Evolutionary conservation across 1,140 invertebrate genomes (phyloP).

Genomic region (Zaprionus ghesquierei): DNA sequence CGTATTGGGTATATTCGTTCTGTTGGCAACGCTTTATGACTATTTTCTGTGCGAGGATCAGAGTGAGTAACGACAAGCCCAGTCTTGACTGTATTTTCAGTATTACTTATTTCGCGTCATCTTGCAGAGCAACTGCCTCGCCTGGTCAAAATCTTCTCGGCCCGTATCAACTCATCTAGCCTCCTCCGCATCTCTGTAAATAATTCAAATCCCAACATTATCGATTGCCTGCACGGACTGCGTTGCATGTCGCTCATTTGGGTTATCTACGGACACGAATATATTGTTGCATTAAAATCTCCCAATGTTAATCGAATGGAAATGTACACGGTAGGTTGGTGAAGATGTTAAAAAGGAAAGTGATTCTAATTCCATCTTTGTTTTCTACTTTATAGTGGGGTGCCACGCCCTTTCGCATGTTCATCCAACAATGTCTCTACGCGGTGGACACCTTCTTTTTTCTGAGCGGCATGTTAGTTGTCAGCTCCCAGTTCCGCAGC

Average conservation of each 20-base stretch:
- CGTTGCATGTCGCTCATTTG: constrained; percentile 86
- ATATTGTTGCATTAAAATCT: constrained; percentile 39
- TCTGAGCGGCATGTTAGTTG: constrained; percentile 87
- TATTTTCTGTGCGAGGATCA: constrained; percentile 34
- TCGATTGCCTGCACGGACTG: constrained; percentile 84
- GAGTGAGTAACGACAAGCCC: constrained; percentile 7
- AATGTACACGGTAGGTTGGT: neutral
- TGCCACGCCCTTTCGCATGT: neutral
- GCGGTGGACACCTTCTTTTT: constrained; percentile 97
- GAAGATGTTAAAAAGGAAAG: neutral
- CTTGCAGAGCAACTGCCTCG: constrained; percentile 38
- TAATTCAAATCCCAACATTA: constrained; percentile 54
- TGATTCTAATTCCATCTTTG: neutral
- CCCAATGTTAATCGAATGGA: constrained; percentile 61
- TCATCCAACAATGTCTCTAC: constrained; percentile 85
- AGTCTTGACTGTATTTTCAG: neutral
- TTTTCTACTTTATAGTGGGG: neutral
- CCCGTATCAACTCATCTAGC: constrained; percentile 34
- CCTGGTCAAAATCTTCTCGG: constrained; percentile 44
- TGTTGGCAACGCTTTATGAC: constrained; percentile 45
- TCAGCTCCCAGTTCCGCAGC: constrained; percentile 84
- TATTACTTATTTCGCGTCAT: neutral
- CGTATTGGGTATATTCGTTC: constrained; percentile 19
- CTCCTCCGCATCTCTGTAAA: constrained; percentile 36
- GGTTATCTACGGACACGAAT: constrained; percentile 86